Conservation (phyloP, 1,140 invertebrate species). For the Holotrichia oblita region DNA sequence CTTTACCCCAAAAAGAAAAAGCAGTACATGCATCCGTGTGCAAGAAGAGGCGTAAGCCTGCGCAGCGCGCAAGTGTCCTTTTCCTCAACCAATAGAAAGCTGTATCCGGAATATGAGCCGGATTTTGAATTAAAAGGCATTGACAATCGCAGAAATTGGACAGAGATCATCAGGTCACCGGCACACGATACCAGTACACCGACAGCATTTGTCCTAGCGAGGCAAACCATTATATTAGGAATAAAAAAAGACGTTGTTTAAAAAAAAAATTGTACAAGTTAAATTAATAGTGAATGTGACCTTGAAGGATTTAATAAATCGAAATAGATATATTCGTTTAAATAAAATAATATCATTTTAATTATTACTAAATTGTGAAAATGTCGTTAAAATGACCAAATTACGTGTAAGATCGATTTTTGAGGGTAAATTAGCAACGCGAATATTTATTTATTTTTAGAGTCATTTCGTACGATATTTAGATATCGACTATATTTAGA, state of each 20-base stretch:
- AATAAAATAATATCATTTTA: too few species aligned
- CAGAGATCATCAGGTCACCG: background rate
- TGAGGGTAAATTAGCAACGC: background rate
- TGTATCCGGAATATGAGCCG: background rate
- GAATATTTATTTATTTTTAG: background rate
- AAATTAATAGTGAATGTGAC: too few species aligned
- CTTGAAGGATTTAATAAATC: too few species aligned
- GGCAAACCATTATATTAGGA: background rate
- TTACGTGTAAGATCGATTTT: too few species aligned
- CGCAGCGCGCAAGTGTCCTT: constrained; percentile 12
- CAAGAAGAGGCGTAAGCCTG: background rate
- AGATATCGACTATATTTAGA: background rate
- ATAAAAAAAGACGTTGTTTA: background rate
- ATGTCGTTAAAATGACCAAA: too few species aligned
- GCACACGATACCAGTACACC: background rate
- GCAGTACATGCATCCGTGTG: background rate
- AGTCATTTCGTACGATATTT: too few species aligned
- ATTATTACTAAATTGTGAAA: too few species aligned
- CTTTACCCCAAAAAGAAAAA: background rate
- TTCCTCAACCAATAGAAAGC: constrained; percentile 12
- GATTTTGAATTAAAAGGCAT: constrained; percentile 37
- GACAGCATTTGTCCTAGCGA: background rate
- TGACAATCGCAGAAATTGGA: constrained; percentile 22
- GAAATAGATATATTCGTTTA: too few species aligned
- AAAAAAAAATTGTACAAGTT: too few species aligned